A percentile compares a stretch with the other conserved stretches of the same genome.
Evolutionary conservation across 1,140 invertebrate species (phyloP).

Genomic region (Drosophila kanapiae): DNA sequence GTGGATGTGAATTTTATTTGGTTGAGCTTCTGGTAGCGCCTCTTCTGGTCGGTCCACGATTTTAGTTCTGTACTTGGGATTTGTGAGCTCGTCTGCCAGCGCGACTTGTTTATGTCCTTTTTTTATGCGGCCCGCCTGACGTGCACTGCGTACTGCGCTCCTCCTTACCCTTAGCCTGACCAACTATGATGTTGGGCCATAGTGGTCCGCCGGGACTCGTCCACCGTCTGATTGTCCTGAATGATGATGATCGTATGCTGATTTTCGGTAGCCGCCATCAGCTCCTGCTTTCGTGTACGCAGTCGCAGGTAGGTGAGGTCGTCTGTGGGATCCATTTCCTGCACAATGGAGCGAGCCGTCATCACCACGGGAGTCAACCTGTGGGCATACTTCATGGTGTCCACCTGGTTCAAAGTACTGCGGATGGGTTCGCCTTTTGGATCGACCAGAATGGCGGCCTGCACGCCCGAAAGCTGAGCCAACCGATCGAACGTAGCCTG

Average conservation of each 20-base stretch:
- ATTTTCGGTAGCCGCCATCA: slow-evolving; percentile 47
- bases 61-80: slow-evolving; percentile 65
- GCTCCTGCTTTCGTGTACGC: slow-evolving; percentile 31
- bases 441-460: slow-evolving; percentile 38
- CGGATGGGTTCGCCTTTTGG: slow-evolving; percentile 16
- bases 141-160: slow-evolving; percentile 55
- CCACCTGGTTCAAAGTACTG: neutral
- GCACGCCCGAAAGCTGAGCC: slow-evolving; percentile 27
- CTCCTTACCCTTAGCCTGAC: slow-evolving; percentile 23
- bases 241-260: slow-evolving; percentile 47
- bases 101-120: slow-evolving; percentile 69
- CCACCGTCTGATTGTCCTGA: slow-evolving; percentile 15
- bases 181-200: neutral
- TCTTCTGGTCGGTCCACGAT: slow-evolving; percentile 39
- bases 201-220: slow-evolving; percentile 21
- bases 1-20: slow-evolving; percentile 74
- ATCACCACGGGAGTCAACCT: slow-evolving; percentile 18
- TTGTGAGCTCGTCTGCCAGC: slow-evolving; percentile 47
- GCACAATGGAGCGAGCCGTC: slow-evolving; percentile 24
- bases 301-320: slow-evolving; percentile 38
- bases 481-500: slow-evolving; percentile 31
- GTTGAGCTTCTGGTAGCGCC: slow-evolving; percentile 18
- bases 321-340: slow-evolving; percentile 32
- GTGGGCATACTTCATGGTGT: slow-evolving; percentile 13
- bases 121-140: slow-evolving; percentile 66